Evolutionary conservation across 2,888 invertebrate genomes (phyloP), one percentile per base, ranked within the genome.

Genomic region (Dryococelus australis): DNA sequence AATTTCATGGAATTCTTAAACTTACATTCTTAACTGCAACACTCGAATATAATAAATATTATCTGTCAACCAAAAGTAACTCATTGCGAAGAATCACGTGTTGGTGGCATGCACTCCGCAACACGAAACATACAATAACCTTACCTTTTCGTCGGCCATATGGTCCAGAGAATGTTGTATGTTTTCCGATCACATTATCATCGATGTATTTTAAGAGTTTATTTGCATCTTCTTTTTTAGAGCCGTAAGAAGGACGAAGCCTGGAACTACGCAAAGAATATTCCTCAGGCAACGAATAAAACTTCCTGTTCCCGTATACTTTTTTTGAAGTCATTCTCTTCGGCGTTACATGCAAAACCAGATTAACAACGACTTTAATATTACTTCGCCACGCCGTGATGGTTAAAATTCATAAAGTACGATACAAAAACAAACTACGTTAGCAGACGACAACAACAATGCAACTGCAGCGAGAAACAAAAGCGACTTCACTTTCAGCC

Each of bases 141-240:
- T 93, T 93, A 97, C 97, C 96, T 95, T 96, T 96, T 91, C 97
- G 93, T 87, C 96, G 94, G 89, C 97, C 97, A 91, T 95, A 97
- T 20, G 97, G 97, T 86, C 97, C 97, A 90, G 96, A 94, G 92
- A 97, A 97, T 43, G 96, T 95, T 90, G 96, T 96, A 90, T 96
- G 96, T 92, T 95, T 96, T 87, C 97, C 97, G 91, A 97, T 95
- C 89, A 97, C 93, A 92, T 96, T 97, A 89, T 96, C 96, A 91
- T 97, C 96, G 89, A 97, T 96, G 91, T 96, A 97, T 91, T 95
- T 95, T 90, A 97, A 93, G 90, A 97, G 93, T 91, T 96, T 96
- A 84, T 94, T 93, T 51, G 94, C 94, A 91, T 96, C 96, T 91
- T 96, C 96, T 90, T 92, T 93, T 90, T 94, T 95, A 87, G 93